These are phyloP conservation scores for Gymnogyps californianus DNA, from an alignment of 2,113 vertebrate genomes.

Conservation along the genomic window DNA sequence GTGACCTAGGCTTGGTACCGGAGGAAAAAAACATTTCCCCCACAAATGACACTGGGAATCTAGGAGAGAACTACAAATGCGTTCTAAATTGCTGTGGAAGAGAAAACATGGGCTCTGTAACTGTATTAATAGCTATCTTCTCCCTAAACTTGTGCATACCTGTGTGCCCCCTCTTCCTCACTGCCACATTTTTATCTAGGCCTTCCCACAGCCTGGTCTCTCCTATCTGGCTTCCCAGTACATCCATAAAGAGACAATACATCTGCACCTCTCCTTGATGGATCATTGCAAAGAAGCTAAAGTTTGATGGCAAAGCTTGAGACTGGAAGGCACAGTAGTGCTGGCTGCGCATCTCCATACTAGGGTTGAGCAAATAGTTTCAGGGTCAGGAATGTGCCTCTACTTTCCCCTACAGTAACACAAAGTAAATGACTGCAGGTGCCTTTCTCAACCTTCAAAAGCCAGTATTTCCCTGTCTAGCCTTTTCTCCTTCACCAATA, in stretches of 20 bases:
- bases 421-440: background rate
- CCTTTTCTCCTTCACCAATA: background rate
- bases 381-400: background rate
- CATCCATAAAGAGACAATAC: background rate
- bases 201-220: background rate
- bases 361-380: background rate
- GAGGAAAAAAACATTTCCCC: background rate
- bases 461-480: background rate
- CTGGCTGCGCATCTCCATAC: accelerated
- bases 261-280: too few relatives aligned
- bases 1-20: background rate
- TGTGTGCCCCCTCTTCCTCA: background rate
- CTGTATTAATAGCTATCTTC: background rate
- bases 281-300: background rate
- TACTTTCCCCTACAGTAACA: background rate
- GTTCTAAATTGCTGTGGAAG: background rate
- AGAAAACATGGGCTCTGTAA: accelerated
- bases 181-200: background rate
- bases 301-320: background rate
- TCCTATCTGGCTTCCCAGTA: background rate
- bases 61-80: background rate
- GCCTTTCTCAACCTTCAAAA: background rate
- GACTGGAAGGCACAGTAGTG: background rate
- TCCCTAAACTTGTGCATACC: background rate
- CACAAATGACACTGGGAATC: too few relatives aligned